phyloP scores from a whole-genome alignment of 2,888 invertebrate species.

The Kryphioiulus occultus region DNA sequence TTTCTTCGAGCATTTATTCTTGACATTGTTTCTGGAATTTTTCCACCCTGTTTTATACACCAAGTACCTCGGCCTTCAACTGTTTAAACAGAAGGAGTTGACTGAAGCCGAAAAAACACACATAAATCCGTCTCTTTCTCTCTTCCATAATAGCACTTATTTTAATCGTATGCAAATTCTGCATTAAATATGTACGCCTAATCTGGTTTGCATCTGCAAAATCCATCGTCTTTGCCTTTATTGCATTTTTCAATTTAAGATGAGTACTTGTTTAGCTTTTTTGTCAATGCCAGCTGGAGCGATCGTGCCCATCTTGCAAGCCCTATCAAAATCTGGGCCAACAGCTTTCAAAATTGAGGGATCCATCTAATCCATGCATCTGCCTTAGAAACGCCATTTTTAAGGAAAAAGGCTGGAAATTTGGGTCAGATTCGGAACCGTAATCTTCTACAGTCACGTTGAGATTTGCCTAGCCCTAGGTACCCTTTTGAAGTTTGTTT shows the following conservation, averaged over 20 bases:
- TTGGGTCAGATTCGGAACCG: neutral
- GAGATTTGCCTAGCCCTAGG: neutral
- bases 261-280: neutral
- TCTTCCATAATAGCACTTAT: neutral
- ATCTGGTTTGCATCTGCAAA: neutral
- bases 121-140: neutral
- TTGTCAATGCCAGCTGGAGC: neutral
- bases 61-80: neutral
- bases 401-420: neutral
- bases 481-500: neutral
- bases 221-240: conserved; percentile 1
- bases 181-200: neutral
- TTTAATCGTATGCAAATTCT: neutral
- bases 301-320: neutral
- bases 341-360: neutral
- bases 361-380: neutral
- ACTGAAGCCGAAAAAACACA: neutral
- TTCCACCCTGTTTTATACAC: neutral
- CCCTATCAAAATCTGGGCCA: conserved; percentile 31
- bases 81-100: neutral
- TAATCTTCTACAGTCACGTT: neutral
- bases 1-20: conserved; percentile 10
- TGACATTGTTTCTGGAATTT: neutral
- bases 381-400: neutral
- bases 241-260: conserved; percentile 11